Conservation (phyloP, 2,797 vertebrate genomes). For the Pyrocephalus nanus region DNA sequence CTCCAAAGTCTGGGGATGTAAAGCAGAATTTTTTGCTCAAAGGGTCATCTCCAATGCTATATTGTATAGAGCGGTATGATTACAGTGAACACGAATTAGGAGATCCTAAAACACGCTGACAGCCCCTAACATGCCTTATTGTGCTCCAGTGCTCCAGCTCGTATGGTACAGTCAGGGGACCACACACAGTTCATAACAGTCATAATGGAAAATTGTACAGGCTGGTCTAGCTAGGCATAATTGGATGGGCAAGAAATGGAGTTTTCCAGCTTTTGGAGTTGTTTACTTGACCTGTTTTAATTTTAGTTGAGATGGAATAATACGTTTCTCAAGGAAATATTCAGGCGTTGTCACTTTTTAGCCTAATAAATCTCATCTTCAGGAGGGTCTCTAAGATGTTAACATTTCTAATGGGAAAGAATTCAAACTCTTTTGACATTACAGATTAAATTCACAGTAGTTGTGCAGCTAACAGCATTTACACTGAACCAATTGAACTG, state of each 20-base stretch:
- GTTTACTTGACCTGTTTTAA: slow-evolving; percentile 55
- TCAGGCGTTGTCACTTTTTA: background rate
- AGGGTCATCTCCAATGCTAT: background rate
- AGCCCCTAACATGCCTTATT: slow-evolving; percentile 60
- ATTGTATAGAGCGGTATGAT: background rate
- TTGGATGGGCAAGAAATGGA: slow-evolving; percentile 72
- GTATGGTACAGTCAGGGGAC: slow-evolving; percentile 68
- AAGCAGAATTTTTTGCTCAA: background rate
- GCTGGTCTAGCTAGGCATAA: slow-evolving; percentile 71
- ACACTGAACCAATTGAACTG: background rate
- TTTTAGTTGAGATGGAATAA: slow-evolving; percentile 35
- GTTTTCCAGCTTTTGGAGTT: slow-evolving; percentile 62
- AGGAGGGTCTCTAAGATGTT: background rate
- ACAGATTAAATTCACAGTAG: background rate
- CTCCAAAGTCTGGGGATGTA: background rate
- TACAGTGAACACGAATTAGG: slow-evolving; percentile 44
- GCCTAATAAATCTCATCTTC: slow-evolving; percentile 36
- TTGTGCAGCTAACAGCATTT: background rate
- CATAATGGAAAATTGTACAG: slow-evolving; percentile 72
- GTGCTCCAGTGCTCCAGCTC: slow-evolving; percentile 63
- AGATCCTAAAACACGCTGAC: slow-evolving; percentile 67
- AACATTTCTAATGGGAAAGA: slow-evolving; percentile 10
- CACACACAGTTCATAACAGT: slow-evolving; percentile 72
- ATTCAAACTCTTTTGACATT: background rate
- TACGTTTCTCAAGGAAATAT: background rate